Percentiles rank a stretch among this genome's conserved stretches.
These are phyloP conservation scores for Pseudorasbora parva DNA, from an alignment of 2,113 vertebrate genomes.

Conservation along the genomic window DNA sequence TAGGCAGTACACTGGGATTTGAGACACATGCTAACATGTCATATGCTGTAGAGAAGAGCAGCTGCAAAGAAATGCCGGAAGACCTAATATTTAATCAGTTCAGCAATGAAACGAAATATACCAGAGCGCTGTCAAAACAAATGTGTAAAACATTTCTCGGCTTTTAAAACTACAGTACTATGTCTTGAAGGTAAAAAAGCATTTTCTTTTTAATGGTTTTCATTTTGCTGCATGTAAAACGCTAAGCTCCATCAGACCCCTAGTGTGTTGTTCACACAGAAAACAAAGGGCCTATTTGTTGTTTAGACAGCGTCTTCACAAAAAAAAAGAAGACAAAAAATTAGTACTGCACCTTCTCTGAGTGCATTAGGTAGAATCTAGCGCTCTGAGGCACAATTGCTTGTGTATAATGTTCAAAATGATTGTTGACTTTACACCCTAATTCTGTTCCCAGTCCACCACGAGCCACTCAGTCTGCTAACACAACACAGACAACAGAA, in stretches of 20 bases:
- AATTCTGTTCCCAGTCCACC: slow-evolving; percentile 53
- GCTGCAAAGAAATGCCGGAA: not conserved
- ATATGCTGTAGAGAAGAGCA: not conserved
- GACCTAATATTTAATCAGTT: slow-evolving; percentile 27
- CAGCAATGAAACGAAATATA: slow-evolving; percentile 4
- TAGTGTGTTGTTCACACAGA: not conserved
- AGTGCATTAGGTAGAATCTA: slow-evolving; percentile 16
- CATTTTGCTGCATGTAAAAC: slow-evolving; percentile 17
- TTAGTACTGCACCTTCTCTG: slow-evolving; percentile 1
- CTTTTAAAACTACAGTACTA: slow-evolving; percentile 19
- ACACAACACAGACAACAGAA: slow-evolving; percentile 57
- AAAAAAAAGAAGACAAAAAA: not conserved
- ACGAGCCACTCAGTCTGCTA: slow-evolving; percentile 41
- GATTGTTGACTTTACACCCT: slow-evolving; percentile 48
- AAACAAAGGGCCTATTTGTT: slow-evolving; percentile 15
- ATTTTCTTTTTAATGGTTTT: slow-evolving; percentile 36
- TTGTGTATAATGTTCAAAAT: slow-evolving; percentile 51
- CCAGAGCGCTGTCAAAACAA: slow-evolving; percentile 24
- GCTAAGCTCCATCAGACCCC: slow-evolving; percentile 27
- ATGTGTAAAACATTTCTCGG: slow-evolving; percentile 11
- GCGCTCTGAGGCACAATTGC: slow-evolving; percentile 18
- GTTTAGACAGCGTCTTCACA: slow-evolving; percentile 17
- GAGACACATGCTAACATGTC: not conserved
- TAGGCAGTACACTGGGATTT: not conserved
- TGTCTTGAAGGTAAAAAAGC: slow-evolving; percentile 35